Conservation (phyloP, 2,888 invertebrate species). For the Mimas tiliae region DNA sequence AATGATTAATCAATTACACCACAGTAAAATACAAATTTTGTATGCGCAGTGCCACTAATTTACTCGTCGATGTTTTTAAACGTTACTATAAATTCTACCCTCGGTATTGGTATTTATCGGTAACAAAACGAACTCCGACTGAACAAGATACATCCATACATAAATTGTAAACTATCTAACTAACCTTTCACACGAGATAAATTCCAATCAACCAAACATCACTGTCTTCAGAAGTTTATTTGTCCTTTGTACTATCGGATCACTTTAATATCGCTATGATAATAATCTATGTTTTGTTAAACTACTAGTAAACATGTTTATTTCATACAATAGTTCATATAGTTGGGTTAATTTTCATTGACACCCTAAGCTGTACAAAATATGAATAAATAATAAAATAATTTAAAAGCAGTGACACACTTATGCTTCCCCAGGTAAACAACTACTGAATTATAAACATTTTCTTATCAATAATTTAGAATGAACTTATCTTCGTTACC, state of each 20-base stretch:
- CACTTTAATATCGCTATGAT: neutral
- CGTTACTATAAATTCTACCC: neutral
- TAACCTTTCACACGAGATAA: conserved; percentile 56
- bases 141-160: neutral
- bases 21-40: neutral
- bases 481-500: neutral
- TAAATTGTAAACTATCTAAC: conserved; percentile 23
- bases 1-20: neutral
- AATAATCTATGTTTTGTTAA: no score
- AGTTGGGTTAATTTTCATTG: no score
- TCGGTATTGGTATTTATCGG: neutral
- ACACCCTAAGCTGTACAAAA: neutral
- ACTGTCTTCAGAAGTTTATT: conserved; percentile 10
- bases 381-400: neutral
- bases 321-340: no score
- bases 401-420: neutral
- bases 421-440: neutral
- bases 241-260: neutral
- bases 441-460: neutral
- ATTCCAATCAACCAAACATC: conserved; percentile 28
- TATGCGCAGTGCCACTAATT: neutral
- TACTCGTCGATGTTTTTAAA: neutral
- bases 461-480: neutral
- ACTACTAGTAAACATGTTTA: no score
- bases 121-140: neutral